Evolutionary conservation across 2,113 vertebrate species (phyloP).

Genomic region (Pelusios castaneus): DNA sequence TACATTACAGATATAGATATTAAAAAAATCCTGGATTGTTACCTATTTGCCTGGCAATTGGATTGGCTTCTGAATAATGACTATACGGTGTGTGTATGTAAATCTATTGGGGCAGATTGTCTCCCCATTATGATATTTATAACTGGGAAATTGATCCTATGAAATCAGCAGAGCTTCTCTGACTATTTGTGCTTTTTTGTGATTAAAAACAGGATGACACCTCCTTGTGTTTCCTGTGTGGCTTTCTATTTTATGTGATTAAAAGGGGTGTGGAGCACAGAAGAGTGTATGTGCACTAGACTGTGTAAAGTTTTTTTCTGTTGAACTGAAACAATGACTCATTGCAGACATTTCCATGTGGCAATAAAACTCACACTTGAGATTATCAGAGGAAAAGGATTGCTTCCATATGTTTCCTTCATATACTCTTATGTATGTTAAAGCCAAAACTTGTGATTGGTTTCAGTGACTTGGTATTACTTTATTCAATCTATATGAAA

Average conservation of each 20-base stretch:
- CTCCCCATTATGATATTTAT: not conserved
- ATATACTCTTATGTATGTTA: rapidly evolving
- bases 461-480: rapidly evolving
- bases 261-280: not conserved
- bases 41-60: not conserved
- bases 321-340: not conserved
- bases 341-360: not conserved
- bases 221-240: not conserved
- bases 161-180: not conserved
- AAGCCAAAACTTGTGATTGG: not conserved
- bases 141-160: not conserved
- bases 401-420: not conserved
- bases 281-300: rapidly evolving
- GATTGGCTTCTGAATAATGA: not conserved
- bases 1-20: not conserved
- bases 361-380: not conserved
- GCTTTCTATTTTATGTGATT: not conserved
- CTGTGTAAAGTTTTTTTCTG: not conserved
- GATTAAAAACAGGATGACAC: not conserved
- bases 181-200: not conserved
- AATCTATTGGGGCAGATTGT: not conserved
- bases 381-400: not conserved
- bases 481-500: not conserved
- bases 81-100: not conserved
- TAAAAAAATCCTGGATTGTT: not conserved